A percentile compares a stretch with the other conserved stretches of the same genome.
phyloP scores from a whole-genome alignment of 2,888 invertebrate species.

The Papilio elwesi region DNA sequence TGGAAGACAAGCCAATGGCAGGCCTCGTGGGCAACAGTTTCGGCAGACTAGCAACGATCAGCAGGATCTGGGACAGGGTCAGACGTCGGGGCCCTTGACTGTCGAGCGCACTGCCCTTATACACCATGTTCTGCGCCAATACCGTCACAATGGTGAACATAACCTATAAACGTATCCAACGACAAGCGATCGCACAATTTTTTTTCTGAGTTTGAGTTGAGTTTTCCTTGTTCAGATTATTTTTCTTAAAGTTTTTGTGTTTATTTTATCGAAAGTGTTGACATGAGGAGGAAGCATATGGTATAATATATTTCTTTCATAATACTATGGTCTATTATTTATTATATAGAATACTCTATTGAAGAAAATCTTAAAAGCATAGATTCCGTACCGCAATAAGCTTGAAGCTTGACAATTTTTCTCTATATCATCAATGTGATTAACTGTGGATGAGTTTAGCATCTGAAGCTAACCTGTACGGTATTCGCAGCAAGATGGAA shows the following conservation, averaged over 20 bases:
- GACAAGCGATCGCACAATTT: not conserved
- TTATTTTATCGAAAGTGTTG: not conserved
- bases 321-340: not conserved
- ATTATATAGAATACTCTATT: not conserved
- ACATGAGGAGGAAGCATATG: not conserved
- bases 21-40: slow-evolving; percentile 9
- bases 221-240: not conserved
- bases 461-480: no score
- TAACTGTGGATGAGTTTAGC: no score
- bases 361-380: no score
- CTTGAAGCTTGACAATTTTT: no score
- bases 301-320: slow-evolving; percentile 1
- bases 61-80: slow-evolving; percentile 6
- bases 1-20: slow-evolving; percentile 5
- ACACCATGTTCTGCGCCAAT: slow-evolving; percentile 26
- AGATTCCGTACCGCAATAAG: no score
- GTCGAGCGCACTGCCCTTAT: slow-evolving; percentile 29
- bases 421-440: no score
- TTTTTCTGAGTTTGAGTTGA: no score
- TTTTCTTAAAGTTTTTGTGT: not conserved
- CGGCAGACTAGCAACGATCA: not conserved
- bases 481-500: no score
- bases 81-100: slow-evolving; percentile 17
- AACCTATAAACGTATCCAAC: slow-evolving; percentile 1
- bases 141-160: slow-evolving; percentile 18